Conservation (phyloP, 2,113 vertebrate genomes). For the Opisthocomus hoazin region DNA sequence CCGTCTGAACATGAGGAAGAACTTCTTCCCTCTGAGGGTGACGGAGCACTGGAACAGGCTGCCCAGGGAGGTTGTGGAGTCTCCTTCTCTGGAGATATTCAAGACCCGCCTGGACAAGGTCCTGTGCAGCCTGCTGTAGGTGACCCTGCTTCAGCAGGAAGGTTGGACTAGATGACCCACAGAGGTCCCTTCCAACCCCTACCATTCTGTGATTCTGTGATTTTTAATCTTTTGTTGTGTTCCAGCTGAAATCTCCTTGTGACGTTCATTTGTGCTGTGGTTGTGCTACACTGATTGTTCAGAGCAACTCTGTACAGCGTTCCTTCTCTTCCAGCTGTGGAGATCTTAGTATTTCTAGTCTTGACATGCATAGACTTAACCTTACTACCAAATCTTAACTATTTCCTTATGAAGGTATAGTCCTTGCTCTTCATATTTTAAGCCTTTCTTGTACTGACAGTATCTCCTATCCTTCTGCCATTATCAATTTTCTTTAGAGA, state of each 20-base stretch:
- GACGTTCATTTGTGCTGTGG: neutral
- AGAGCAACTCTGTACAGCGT: neutral
- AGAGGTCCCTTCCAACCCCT: no score
- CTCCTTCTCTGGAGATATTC: no score
- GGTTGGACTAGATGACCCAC: no score
- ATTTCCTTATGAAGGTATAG: neutral
- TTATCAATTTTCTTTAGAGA: neutral
- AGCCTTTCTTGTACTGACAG: neutral
- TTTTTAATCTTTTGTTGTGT: neutral
- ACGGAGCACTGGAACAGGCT: no score
- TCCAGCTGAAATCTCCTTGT: neutral
- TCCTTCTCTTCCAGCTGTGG: neutral
- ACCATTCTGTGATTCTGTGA: no score
- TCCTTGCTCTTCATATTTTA: neutral
- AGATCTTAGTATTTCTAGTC: neutral
- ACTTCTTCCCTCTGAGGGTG: no score
- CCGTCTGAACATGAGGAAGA: no score
- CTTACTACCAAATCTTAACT: neutral
- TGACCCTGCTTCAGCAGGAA: no score
- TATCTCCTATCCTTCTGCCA: neutral
- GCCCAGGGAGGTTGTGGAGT: no score
- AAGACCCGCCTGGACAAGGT: no score
- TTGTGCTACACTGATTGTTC: neutral
- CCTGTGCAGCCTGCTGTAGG: no score
- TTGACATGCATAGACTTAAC: neutral